A percentile compares a stretch with the other conserved stretches of the same genome.
phyloP scores from a whole-genome alignment of 2,797 vertebrate genomes.

The Arctocebus calabarensis region DNA sequence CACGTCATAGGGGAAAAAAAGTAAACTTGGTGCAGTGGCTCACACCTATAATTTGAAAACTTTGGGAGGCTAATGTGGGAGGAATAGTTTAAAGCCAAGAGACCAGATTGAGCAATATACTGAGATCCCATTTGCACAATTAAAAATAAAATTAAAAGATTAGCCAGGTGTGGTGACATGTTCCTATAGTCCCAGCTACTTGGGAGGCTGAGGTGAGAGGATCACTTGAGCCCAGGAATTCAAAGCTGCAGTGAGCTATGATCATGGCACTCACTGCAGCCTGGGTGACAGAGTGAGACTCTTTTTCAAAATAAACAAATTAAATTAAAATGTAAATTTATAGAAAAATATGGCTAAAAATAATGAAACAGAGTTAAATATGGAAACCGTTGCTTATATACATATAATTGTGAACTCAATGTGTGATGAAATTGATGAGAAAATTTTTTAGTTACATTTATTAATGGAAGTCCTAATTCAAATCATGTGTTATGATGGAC shows the following conservation, averaged over 20 bases:
- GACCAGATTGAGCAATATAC: not conserved
- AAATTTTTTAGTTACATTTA: not conserved
- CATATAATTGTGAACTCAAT: not conserved
- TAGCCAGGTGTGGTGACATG: not conserved
- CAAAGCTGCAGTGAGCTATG: not conserved
- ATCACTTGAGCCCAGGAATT: not conserved
- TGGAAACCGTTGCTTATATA: not conserved
- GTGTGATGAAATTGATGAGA: not conserved
- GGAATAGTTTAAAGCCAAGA: not conserved
- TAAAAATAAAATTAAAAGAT: not conserved
- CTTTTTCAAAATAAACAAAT: not conserved
- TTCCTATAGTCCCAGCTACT: not conserved
- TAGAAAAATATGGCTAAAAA: not conserved
- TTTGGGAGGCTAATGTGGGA: not conserved
- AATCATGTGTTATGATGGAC: not conserved
- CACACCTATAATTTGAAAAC: not conserved
- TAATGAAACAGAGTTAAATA: not conserved
- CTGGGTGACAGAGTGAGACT: not conserved
- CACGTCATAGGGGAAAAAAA: too few species aligned
- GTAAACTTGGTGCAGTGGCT: not conserved
- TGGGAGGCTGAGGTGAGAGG: not conserved
- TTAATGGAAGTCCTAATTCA: not conserved
- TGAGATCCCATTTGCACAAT: not conserved
- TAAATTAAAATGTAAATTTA: not conserved
- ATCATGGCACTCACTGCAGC: not conserved